A percentile compares a stretch with the other conserved stretches of the same genome.
Conservation (phyloP, 1,140 invertebrate genomes). For the Drosophila kepulauana region DNA sequence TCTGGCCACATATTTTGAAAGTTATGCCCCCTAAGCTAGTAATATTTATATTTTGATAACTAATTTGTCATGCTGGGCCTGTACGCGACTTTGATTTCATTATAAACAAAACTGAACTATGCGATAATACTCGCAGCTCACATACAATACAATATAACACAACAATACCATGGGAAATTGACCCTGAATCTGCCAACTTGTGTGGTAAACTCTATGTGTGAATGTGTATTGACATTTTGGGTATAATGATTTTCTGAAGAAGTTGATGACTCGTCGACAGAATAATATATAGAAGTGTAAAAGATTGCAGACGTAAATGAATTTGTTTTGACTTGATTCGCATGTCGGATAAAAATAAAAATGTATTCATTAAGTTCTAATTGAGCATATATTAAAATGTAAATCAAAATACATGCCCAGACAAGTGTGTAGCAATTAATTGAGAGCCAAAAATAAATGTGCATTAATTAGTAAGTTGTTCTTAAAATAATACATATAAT, state of each 20-base stretch:
- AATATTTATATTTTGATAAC: conserved; percentile 27
- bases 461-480: too few relatives aligned
- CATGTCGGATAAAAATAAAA: too few relatives aligned
- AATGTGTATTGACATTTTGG: neutral
- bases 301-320: too few relatives aligned
- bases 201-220: conserved; percentile 6
- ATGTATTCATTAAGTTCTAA: too few relatives aligned
- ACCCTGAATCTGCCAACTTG: conserved; percentile 39
- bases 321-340: too few relatives aligned
- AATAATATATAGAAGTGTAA: neutral
- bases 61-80: conserved; percentile 41
- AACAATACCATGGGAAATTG: conserved; percentile 28
- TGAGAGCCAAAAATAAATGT: too few relatives aligned
- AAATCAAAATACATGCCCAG: too few relatives aligned
- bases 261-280: neutral
- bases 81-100: conserved; percentile 34
- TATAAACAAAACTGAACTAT: conserved; percentile 17
- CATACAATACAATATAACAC: neutral
- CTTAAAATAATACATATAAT: too few relatives aligned
- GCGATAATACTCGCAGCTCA: conserved; percentile 3
- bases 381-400: too few relatives aligned
- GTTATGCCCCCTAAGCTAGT: conserved; percentile 6
- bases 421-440: too few relatives aligned
- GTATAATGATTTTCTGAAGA: neutral
- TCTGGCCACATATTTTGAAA: conserved; percentile 11